Conservation (phyloP, 2,797 vertebrate genomes). For the Microtus californicus region DNA sequence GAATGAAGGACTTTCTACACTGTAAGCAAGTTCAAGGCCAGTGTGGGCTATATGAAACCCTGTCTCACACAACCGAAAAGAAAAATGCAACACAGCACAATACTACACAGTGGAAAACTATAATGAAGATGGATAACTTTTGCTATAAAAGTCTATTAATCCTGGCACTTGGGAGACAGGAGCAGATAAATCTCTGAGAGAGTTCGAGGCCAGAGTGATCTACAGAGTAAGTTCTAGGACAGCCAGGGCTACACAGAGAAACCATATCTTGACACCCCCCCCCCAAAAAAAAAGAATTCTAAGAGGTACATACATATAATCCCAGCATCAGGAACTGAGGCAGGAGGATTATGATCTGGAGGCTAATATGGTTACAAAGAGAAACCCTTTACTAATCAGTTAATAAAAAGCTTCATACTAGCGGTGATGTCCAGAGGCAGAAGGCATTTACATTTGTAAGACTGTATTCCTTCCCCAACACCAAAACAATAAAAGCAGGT, state of each 20-base stretch:
- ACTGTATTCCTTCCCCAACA: not conserved
- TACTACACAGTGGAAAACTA: slow-evolving; percentile 6
- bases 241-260: not conserved
- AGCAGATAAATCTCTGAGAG: not conserved
- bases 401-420: not conserved
- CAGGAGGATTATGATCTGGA: not conserved
- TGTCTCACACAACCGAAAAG: not conserved
- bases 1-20: not conserved
- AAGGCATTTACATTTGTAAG: not conserved
- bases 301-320: not conserved
- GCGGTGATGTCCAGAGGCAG: not conserved
- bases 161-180: not conserved
- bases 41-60: not conserved
- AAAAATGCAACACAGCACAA: not conserved
- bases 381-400: not conserved
- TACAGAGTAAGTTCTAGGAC: not conserved
- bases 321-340: not conserved
- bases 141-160: slow-evolving; percentile 21
- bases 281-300: not conserved
- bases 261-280: not conserved
- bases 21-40: not conserved
- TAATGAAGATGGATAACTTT: not conserved
- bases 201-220: not conserved
- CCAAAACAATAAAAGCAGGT: not conserved
- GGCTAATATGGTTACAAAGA: not conserved